phyloP scores from a whole-genome alignment of 2,113 vertebrate genomes.

The Hiodon tergisus region DNA sequence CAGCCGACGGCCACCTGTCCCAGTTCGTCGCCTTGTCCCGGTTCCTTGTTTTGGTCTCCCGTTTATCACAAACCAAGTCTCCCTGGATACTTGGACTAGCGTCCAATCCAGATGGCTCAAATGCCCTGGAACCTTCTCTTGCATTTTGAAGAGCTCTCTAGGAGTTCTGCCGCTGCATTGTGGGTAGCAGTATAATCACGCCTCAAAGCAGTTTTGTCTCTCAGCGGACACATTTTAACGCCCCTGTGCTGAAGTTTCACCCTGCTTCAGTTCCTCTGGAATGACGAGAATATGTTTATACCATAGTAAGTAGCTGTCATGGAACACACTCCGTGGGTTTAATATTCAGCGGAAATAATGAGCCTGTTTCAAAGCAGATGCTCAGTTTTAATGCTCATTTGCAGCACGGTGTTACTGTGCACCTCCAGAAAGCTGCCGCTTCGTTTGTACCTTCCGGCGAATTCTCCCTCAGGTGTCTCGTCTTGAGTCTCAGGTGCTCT shows the following conservation, averaged over 20 bases:
- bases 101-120: constrained; percentile 25
- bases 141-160: constrained; percentile 6
- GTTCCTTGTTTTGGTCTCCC: background rate
- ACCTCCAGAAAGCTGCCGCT: no score
- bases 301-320: background rate
- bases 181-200: constrained; percentile 22
- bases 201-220: constrained; percentile 12
- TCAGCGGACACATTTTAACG: constrained; percentile 1
- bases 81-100: background rate
- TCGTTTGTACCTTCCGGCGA: no score
- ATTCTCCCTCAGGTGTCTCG: no score
- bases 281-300: background rate
- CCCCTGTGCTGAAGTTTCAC: constrained; percentile 2
- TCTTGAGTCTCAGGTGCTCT: no score
- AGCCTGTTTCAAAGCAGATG: no score
- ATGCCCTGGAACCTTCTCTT: background rate
- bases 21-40: no score
- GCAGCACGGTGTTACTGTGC: no score
- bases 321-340: no score
- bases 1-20: no score
- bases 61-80: background rate
- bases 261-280: constrained; percentile 7
- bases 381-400: no score
- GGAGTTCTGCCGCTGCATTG: constrained; percentile 13
- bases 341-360: no score